phyloP scores from a whole-genome alignment of 1,140 invertebrate species.

The Lucilia cuprina region DNA sequence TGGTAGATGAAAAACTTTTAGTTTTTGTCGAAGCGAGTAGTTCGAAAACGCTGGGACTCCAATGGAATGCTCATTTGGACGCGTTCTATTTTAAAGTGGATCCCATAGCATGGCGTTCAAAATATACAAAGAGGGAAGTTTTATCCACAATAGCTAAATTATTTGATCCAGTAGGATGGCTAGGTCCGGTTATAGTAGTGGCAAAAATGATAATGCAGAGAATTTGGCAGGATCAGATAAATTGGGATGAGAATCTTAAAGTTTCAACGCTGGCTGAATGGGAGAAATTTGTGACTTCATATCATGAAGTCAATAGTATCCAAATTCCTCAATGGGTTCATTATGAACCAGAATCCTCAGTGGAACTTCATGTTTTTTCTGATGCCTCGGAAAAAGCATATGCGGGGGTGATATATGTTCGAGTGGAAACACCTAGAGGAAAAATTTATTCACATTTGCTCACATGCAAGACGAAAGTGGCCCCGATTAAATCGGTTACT shows the following conservation, averaged over 20 bases:
- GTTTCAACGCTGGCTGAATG: background rate
- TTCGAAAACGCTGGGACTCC: background rate
- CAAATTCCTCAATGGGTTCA: background rate
- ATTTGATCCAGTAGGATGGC: too few species aligned
- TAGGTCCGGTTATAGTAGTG: too few species aligned
- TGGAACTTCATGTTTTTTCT: background rate
- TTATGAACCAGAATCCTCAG: background rate
- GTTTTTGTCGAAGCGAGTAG: background rate
- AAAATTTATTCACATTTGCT: background rate
- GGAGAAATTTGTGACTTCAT: background rate
- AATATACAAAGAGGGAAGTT: background rate
- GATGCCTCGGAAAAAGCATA: background rate
- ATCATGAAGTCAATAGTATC: background rate
- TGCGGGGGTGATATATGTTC: background rate
- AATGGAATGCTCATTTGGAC: background rate
- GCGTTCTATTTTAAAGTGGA: background rate
- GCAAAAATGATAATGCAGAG: too few species aligned
- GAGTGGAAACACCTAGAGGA: background rate
- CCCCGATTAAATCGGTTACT: background rate
- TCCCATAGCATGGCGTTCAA: background rate
- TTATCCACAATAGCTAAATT: too few species aligned
- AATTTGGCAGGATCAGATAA: too few species aligned
- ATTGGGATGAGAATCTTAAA: background rate
- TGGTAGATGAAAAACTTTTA: background rate
- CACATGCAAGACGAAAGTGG: background rate